phyloP scores from a whole-genome alignment of 2,888 invertebrate genomes.

The Neoascia interrupta region DNA sequence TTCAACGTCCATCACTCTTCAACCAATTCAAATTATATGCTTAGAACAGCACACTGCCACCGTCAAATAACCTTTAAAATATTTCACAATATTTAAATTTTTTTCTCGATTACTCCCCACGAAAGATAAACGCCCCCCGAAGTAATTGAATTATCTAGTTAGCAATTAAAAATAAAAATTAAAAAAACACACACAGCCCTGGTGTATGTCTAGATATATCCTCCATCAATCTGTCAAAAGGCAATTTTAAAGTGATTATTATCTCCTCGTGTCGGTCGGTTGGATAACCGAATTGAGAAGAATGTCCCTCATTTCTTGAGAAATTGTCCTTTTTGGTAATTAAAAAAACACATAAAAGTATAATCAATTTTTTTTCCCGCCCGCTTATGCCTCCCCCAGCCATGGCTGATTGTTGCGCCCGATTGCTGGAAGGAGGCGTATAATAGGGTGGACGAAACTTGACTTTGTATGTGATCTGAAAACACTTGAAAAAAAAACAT shows the following conservation, averaged over 20 bases:
- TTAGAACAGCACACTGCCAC: too few species aligned
- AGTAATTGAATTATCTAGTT: slow-evolving; percentile 59
- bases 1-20: too few species aligned
- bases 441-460: slow-evolving; percentile 42
- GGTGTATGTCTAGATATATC: slow-evolving; percentile 4
- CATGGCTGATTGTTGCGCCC: slow-evolving; percentile 27
- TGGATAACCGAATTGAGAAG: slow-evolving; percentile 36
- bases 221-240: slow-evolving; percentile 62
- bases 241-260: slow-evolving; percentile 61
- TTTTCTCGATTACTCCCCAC: slow-evolving; percentile 11
- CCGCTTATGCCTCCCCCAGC: slow-evolving; percentile 3
- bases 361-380: slow-evolving; percentile 44
- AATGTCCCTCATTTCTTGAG: slow-evolving; percentile 39
- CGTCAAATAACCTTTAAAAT: neutral
- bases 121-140: neutral
- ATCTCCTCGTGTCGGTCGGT: slow-evolving; percentile 37
- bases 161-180: slow-evolving; percentile 31
- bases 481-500: slow-evolving; percentile 64
- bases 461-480: slow-evolving; percentile 62
- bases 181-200: neutral
- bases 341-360: slow-evolving; percentile 63
- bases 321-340: slow-evolving; percentile 63
- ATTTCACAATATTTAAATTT: slow-evolving; percentile 14
- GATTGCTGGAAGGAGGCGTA: slow-evolving; percentile 23
- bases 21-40: too few species aligned